Conservation (phyloP, 2,113 vertebrate species). For the Accipiter cooperii region DNA sequence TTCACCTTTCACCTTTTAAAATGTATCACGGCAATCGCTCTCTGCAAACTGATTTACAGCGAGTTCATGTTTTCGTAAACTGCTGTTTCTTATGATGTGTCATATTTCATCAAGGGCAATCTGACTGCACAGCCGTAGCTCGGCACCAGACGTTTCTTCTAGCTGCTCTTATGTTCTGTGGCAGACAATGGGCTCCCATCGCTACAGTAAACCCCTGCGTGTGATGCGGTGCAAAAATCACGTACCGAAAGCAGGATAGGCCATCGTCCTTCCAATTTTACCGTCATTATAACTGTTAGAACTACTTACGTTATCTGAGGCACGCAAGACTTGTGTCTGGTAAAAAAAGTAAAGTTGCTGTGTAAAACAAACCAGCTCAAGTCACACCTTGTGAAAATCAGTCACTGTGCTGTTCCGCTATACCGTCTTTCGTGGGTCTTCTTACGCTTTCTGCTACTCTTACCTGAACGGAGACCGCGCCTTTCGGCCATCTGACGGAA, state of each 20-base stretch:
- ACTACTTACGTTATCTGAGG: neutral
- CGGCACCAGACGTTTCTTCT: neutral
- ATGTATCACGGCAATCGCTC: neutral
- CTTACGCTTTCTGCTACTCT: neutral
- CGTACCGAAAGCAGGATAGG: neutral
- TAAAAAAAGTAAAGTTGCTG: neutral
- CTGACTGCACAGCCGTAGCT: neutral
- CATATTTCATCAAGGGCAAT: neutral
- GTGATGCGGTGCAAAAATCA: neutral
- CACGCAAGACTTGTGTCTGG: neutral
- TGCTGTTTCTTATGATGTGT: neutral
- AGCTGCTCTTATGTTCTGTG: neutral
- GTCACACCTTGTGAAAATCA: neutral
- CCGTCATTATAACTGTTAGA: neutral
- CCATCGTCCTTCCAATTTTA: neutral
- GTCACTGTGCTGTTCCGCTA: too few relatives aligned
- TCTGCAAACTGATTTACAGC: neutral
- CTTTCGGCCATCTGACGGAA: neutral
- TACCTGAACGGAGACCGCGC: neutral
- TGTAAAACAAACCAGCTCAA: neutral
- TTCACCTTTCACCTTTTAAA: neutral
- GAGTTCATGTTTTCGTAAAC: neutral
- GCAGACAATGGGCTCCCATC: neutral
- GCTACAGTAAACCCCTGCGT: accelerated
- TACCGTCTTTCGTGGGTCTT: neutral